phyloP scores from a whole-genome alignment of 1,140 invertebrate genomes.

The Diprion similis region DNA sequence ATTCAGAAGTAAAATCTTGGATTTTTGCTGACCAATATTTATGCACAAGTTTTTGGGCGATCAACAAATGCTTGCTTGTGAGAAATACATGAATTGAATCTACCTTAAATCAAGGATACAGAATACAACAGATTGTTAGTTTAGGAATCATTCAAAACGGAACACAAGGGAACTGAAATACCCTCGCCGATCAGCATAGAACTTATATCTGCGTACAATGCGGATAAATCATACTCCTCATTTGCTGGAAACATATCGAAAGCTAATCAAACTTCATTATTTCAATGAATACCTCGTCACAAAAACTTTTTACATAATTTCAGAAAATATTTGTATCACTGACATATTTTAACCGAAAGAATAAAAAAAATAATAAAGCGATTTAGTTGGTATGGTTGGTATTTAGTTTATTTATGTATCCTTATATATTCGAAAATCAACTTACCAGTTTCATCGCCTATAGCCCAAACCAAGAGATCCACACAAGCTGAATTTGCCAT shows the following conservation, averaged over 20 bases:
- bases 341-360: conserved; percentile 18
- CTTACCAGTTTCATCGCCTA: conserved; percentile 93
- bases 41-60: too few relatives aligned
- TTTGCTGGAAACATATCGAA: conserved; percentile 71
- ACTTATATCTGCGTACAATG: conserved; percentile 74
- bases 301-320: conserved; percentile 16
- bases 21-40: too few relatives aligned
- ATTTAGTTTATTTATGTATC: background rate
- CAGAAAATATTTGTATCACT: conserved; percentile 6
- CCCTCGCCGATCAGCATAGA: conserved; percentile 75
- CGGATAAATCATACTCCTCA: conserved; percentile 76
- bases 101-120: background rate
- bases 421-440: conserved; percentile 13
- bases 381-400: background rate
- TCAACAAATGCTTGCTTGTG: too few relatives aligned
- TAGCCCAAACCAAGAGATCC: conserved; percentile 96
- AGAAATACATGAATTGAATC: too few relatives aligned
- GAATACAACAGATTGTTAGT: conserved; percentile 9
- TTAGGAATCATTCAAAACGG: conserved; percentile 26
- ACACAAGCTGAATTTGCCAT: conserved; percentile 97
- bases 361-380: background rate
- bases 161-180: conserved; percentile 49
- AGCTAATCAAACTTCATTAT: background rate
- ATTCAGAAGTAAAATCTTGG: background rate
- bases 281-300: conserved; percentile 25